phyloP scores from a whole-genome alignment of 2,797 vertebrate genomes.

The Tapirus indicus region DNA sequence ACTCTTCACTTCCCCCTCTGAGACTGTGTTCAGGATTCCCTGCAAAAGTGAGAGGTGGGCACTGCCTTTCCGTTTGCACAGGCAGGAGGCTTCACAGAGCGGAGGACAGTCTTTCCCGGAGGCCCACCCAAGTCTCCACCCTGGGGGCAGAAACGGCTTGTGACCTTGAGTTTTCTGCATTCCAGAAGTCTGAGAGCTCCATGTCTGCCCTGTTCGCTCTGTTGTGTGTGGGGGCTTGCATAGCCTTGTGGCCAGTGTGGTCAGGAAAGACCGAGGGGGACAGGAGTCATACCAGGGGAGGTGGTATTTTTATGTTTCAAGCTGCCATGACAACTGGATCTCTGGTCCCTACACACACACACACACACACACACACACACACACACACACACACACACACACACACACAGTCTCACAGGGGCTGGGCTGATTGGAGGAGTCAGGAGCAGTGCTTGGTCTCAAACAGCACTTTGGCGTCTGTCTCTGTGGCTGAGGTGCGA shows the following conservation, averaged over 20 bases:
- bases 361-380: too few species aligned
- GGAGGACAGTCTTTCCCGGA: background rate
- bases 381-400: background rate
- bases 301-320: constrained; percentile 24
- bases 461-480: background rate
- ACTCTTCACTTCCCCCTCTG: background rate
- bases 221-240: background rate
- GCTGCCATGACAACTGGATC: background rate
- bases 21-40: background rate
- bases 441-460: background rate
- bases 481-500: background rate
- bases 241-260: background rate
- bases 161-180: background rate
- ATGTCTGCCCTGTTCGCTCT: background rate
- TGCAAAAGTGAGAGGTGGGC: background rate
- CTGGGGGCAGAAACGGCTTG: background rate
- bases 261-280: background rate
- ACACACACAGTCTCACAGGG: background rate
- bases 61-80: background rate
- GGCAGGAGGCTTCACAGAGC: background rate
- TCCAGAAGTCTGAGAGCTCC: background rate
- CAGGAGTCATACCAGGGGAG: background rate
- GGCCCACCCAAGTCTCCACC: background rate
- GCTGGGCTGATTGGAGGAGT: background rate
- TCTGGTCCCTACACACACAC: background rate